These are phyloP conservation scores for Pherbina coryleti DNA, from an alignment of 2,888 invertebrate genomes.

Conservation along the genomic window DNA sequence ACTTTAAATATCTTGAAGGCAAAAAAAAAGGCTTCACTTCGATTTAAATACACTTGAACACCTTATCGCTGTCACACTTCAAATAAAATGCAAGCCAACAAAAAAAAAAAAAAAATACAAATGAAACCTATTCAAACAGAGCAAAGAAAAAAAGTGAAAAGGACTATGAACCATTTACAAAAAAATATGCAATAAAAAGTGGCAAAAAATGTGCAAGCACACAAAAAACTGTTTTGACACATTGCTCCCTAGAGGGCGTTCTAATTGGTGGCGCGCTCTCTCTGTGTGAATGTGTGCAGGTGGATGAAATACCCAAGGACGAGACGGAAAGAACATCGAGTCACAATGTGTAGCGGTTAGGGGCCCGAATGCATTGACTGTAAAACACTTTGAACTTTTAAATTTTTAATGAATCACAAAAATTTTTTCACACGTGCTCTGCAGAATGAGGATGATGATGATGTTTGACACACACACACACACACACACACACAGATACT, in stretches of 20 bases:
- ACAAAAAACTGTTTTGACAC: constrained; percentile 26
- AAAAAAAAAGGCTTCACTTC: no score
- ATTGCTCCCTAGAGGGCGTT: constrained; percentile 33
- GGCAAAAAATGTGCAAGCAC: neutral
- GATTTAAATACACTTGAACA: neutral
- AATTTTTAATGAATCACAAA: constrained; percentile 63
- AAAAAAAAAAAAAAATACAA: neutral
- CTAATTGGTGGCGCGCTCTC: constrained; percentile 7
- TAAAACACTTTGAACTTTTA: constrained; percentile 61
- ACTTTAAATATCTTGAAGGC: neutral
- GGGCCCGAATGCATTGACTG: constrained; percentile 52
- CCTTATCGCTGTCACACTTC: neutral
- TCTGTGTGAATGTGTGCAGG: constrained; percentile 3
- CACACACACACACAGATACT: neutral
- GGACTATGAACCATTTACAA: neutral
- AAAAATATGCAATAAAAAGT: neutral
- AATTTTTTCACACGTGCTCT: constrained; percentile 54
- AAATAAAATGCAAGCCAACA: neutral
- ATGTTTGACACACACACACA: neutral
- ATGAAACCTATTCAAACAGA: neutral
- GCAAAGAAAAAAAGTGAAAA: neutral
- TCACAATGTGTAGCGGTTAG: neutral
- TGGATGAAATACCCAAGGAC: neutral
- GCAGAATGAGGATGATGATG: constrained; percentile 1
- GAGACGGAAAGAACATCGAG: neutral